Conservation (phyloP, 2,797 vertebrate species). For the Pachyuromys duprasi region DNA sequence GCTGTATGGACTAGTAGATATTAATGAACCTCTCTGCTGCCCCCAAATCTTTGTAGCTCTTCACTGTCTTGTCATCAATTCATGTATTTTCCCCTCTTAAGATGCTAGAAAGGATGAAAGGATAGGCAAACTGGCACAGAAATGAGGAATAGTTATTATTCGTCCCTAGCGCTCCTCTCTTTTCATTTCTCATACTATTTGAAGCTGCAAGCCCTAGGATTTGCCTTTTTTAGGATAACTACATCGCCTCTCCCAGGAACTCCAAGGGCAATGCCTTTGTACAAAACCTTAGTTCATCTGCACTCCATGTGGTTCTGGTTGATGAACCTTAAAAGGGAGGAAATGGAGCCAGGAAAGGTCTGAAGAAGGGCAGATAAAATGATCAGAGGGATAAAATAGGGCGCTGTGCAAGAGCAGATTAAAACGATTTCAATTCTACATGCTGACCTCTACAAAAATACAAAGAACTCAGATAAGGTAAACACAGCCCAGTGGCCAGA, state of each 20-base stretch:
- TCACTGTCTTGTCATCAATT: background rate
- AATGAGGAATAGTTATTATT: background rate
- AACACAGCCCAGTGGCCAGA: slow-evolving; percentile 11
- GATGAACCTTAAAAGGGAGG: slow-evolving; percentile 76
- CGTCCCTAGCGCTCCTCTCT: background rate
- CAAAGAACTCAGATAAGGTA: slow-evolving; percentile 56
- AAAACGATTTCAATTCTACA: slow-evolving; percentile 59
- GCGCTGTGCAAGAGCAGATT: slow-evolving; percentile 56
- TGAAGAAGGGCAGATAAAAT: slow-evolving; percentile 72
- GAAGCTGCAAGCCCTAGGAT: slow-evolving; percentile 27
- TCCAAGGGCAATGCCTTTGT: slow-evolving; percentile 59
- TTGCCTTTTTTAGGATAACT: slow-evolving; percentile 60
- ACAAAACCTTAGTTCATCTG: slow-evolving; percentile 62
- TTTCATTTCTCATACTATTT: slow-evolving; percentile 56
- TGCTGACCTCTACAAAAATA: slow-evolving; percentile 60
- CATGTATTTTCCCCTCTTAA: background rate
- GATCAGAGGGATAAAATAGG: slow-evolving; percentile 63
- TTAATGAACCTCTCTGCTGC: background rate
- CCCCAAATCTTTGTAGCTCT: background rate
- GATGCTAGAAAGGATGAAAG: background rate
- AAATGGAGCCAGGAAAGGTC: slow-evolving; percentile 71
- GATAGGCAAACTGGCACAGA: background rate
- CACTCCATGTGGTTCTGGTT: slow-evolving; percentile 66
- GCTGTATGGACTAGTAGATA: background rate
- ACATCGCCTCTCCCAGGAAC: slow-evolving; percentile 32